Percentiles rank a stretch among this genome's conserved stretches.
These are phyloP conservation scores for Liasis olivaceus DNA, from an alignment of 2,797 vertebrate species.

Conservation along the genomic window DNA sequence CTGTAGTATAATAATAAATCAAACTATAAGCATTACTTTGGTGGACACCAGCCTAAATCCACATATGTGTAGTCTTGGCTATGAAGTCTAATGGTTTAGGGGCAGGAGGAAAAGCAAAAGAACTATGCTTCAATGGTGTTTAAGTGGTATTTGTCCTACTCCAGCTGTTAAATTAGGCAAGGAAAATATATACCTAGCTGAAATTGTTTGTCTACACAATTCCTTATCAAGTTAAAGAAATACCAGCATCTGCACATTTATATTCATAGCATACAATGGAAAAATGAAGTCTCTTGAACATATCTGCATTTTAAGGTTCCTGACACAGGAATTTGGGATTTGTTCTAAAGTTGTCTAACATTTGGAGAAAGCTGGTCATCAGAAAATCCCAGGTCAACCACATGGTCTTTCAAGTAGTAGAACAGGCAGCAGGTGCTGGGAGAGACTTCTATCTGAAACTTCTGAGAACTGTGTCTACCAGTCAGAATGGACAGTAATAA, in stretches of 20 bases:
- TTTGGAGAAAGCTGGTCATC: not conserved
- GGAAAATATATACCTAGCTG: not conserved
- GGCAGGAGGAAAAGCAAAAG: not conserved
- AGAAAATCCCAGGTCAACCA: not conserved
- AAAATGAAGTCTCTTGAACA: accelerated
- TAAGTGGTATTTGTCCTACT: not conserved
- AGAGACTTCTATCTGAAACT: not conserved
- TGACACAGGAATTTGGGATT: not conserved
- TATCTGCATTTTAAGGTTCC: not conserved
- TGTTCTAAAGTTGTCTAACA: not conserved
- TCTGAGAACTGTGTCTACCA: not conserved
- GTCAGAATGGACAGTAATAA: not conserved
- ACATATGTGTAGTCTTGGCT: not conserved
- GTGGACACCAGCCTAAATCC: not conserved
- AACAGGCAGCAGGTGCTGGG: not conserved
- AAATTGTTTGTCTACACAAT: not conserved
- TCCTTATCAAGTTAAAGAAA: not conserved
- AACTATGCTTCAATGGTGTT: not conserved
- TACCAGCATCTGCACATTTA: not conserved
- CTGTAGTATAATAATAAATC: not conserved
- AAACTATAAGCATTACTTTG: not conserved
- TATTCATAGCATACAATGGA: not conserved
- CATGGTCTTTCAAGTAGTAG: not conserved
- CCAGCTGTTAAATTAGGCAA: not conserved
- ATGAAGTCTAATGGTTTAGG: not conserved